phyloP scores from a whole-genome alignment of 2,797 vertebrate genomes.

The Saxicola maurus region DNA sequence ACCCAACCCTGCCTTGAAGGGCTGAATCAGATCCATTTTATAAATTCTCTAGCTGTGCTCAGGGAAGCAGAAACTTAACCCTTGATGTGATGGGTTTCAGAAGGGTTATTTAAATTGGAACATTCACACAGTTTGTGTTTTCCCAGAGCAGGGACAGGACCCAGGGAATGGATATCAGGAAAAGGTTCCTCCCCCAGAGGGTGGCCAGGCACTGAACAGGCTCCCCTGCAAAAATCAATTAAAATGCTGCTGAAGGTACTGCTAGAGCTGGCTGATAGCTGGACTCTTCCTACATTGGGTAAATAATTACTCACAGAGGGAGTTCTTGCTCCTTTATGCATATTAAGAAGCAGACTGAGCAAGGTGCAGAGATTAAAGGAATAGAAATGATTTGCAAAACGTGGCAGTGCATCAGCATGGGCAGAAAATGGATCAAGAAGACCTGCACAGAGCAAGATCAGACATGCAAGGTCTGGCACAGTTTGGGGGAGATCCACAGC shows the following conservation, averaged over 20 bases:
- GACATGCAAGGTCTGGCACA: background rate
- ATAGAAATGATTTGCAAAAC: background rate
- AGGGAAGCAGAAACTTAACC: background rate
- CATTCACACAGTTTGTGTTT: background rate
- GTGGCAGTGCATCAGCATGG: background rate
- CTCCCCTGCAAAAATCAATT: background rate
- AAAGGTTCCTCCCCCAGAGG: background rate
- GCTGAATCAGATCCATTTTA: background rate
- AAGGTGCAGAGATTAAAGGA: background rate
- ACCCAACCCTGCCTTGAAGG: background rate
- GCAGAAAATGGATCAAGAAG: background rate
- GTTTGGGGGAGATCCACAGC: background rate
- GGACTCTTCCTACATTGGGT: background rate
- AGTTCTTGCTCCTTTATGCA: background rate
- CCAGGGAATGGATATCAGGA: background rate
- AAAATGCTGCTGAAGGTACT: background rate
- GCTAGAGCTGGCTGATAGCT: background rate
- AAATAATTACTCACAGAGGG: background rate
- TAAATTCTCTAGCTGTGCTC: background rate
- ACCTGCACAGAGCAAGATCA: background rate
- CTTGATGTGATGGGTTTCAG: background rate
- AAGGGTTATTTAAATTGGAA: background rate
- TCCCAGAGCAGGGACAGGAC: background rate
- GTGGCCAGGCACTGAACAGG: background rate
- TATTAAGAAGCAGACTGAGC: background rate